Percentiles rank a stretch among this genome's conserved stretches.
These are phyloP conservation scores for Cyanocitta stelleri DNA, from an alignment of 2,113 vertebrate species.

Conservation along the genomic window DNA sequence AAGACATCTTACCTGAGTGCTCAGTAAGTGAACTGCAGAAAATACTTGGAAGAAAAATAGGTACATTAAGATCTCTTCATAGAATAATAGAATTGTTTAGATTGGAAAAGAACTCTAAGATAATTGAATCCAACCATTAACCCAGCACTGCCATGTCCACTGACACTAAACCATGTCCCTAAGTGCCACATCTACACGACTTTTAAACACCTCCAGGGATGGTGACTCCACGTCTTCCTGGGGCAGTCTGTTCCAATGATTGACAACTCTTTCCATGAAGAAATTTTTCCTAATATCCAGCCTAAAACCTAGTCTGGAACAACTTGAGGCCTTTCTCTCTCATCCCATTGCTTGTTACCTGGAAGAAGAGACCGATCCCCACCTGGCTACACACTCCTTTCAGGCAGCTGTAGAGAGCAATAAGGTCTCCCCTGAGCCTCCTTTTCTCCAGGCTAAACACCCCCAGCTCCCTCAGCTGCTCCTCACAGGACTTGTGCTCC, in stretches of 20 bases:
- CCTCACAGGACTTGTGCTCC: background rate
- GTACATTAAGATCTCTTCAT: background rate
- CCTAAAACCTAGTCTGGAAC: background rate
- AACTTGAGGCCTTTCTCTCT: background rate
- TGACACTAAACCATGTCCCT: background rate
- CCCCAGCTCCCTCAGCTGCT: background rate
- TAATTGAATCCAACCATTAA: background rate
- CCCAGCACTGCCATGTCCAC: background rate
- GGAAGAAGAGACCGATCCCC: rapidly evolving
- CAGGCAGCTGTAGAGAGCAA: background rate
- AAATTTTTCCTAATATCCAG: background rate
- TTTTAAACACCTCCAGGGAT: background rate
- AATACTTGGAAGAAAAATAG: background rate
- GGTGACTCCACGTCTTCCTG: background rate
- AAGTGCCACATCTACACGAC: rapidly evolving
- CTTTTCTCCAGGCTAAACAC: background rate
- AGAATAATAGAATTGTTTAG: background rate
- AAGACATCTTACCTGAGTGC: background rate
- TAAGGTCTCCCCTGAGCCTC: background rate
- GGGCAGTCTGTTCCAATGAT: background rate
- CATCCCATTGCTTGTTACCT: background rate
- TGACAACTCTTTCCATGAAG: background rate
- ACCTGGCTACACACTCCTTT: background rate
- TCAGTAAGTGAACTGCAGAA: background rate
- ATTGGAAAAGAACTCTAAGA: background rate